These are phyloP conservation scores for Luperina nickerlii DNA, from an alignment of 2,888 invertebrate species.

Conservation along the genomic window DNA sequence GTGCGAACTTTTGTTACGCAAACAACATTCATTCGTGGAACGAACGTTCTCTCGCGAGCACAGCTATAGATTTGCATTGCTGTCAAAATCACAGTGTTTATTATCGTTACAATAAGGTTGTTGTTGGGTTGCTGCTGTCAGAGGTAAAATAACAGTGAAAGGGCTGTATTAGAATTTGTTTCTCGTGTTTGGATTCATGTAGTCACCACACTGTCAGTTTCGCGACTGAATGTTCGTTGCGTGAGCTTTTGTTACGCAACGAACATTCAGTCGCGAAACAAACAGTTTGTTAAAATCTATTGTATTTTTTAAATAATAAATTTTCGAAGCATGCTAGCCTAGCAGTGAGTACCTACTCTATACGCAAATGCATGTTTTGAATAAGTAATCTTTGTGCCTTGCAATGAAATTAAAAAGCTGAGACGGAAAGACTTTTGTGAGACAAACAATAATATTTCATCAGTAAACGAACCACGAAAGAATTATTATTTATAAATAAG, in stretches of 20 bases:
- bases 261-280: not conserved
- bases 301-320: not conserved
- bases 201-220: not conserved
- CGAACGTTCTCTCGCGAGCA: not conserved
- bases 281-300: no score
- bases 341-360: not conserved
- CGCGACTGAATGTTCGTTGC: not conserved
- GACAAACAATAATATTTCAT: not conserved
- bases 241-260: not conserved
- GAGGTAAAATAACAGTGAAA: not conserved
- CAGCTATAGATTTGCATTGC: not conserved
- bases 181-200: no score
- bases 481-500: not conserved
- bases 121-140: not conserved
- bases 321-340: not conserved
- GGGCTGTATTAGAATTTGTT: no score
- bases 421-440: not conserved
- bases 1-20: not conserved
- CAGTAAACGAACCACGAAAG: not conserved
- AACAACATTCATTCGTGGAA: not conserved
- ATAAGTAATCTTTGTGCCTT: not conserved
- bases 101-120: not conserved
- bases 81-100: not conserved
- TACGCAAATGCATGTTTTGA: not conserved
- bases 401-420: not conserved